These are phyloP conservation scores for Dione juno DNA, from an alignment of 2,888 invertebrate genomes.

Conservation along the genomic window DNA sequence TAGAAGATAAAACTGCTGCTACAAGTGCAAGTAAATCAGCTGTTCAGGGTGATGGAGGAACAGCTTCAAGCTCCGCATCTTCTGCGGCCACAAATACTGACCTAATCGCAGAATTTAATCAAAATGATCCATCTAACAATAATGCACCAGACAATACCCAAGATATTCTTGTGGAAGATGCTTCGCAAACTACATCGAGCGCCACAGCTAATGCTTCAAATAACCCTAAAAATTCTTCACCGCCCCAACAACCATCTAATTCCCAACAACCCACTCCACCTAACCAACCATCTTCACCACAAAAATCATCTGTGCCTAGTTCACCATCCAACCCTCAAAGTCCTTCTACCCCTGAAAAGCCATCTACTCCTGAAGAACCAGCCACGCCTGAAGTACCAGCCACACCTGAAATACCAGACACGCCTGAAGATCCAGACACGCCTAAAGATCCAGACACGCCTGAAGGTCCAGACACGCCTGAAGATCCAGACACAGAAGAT, in stretches of 20 bases:
- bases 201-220: conserved; percentile 38
- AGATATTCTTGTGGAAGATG: conserved; percentile 46
- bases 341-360: background rate
- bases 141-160: conserved; percentile 39
- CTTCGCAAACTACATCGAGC: conserved; percentile 41
- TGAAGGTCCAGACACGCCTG: background rate
- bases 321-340: background rate
- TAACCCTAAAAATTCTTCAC: background rate
- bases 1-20: conserved; percentile 46
- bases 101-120: conserved; percentile 44
- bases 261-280: background rate
- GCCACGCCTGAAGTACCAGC: background rate
- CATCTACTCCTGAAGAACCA: background rate
- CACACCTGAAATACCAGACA: background rate
- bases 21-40: conserved; percentile 43
- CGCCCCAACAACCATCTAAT: conserved; percentile 8
- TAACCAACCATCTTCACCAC: background rate
- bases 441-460: background rate
- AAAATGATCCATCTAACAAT: conserved; percentile 34
- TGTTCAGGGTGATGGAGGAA: conserved; percentile 36
- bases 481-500: background rate
- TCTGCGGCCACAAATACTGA: conserved; percentile 44
- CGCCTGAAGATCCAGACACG: background rate
- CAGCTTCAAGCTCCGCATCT: conserved; percentile 43
- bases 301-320: background rate